Conservation (phyloP, 2,113 vertebrate species). For the Leptodactylus fuscus region DNA sequence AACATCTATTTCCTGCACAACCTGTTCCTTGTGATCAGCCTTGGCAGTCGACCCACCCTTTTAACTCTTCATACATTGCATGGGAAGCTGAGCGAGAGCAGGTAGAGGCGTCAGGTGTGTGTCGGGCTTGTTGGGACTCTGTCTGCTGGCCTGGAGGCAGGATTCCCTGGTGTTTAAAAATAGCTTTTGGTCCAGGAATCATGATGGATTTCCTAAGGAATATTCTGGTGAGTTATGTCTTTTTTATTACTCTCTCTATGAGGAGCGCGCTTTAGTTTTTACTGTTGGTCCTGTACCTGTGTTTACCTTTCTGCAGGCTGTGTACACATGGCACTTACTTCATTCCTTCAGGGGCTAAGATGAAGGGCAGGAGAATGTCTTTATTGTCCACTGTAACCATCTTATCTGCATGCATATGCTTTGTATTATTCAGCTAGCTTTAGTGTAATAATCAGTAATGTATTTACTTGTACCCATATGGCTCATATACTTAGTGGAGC, state of each 20-base stretch:
- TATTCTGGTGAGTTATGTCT: constrained; percentile 69
- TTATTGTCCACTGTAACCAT: background rate
- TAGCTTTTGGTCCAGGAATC: constrained; percentile 11
- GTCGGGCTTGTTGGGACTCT: background rate
- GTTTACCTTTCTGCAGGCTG: constrained; percentile 47
- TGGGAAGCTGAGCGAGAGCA: constrained; percentile 17
- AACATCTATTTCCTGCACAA: constrained; percentile 62
- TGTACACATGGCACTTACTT: constrained; percentile 46
- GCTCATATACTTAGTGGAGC: no score
- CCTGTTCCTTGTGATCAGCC: constrained; percentile 59
- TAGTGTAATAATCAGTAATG: background rate
- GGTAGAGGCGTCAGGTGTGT: constrained; percentile 50
- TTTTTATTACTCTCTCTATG: background rate
- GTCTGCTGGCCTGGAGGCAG: constrained; percentile 21
- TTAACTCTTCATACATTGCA: constrained; percentile 54
- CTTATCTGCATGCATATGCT: background rate
- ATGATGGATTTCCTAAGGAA: constrained; percentile 68
- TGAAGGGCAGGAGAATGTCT: background rate
- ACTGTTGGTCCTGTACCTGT: background rate
- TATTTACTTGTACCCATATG: background rate
- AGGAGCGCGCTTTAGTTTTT: background rate
- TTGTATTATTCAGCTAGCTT: background rate
- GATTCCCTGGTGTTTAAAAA: constrained; percentile 7
- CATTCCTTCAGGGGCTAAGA: constrained; percentile 22
- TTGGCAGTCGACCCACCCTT: constrained; percentile 60